These are phyloP conservation scores for Diglossa cyanea DNA, from an alignment of 2,797 vertebrate genomes.

Conservation along the genomic window DNA sequence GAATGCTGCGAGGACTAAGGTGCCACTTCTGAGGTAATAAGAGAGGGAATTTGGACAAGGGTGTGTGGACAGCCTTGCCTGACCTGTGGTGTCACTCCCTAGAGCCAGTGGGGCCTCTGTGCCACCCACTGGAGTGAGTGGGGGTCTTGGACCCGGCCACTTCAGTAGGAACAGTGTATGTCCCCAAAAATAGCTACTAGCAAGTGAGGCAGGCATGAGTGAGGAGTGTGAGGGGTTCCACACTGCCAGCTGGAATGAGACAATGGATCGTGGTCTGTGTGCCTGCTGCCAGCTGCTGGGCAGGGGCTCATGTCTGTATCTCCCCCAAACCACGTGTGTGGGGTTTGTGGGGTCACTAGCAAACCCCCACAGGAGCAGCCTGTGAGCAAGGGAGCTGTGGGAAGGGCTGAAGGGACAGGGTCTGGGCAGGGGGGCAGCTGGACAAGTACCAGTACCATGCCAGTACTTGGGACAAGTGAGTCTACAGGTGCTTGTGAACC, in stretches of 20 bases:
- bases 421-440: background rate
- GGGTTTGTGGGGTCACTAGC: background rate
- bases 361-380: background rate
- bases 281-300: background rate
- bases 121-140: background rate
- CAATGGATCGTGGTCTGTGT: too few relatives aligned
- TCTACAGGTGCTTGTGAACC: background rate
- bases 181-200: background rate
- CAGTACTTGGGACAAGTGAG: accelerated
- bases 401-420: accelerated
- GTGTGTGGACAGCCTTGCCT: background rate
- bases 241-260: background rate
- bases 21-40: background rate
- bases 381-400: accelerated
- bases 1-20: background rate
- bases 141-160: accelerated
- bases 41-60: background rate
- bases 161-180: accelerated
- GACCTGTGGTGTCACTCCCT: background rate
- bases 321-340: accelerated
- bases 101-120: background rate
- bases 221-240: background rate
- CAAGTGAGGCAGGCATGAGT: background rate
- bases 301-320: accelerated
- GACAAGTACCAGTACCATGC: accelerated